Percentiles rank a stretch among this genome's conserved stretches.
Conservation (phyloP, 2,888 invertebrate genomes). For the Epiblema foenella region DNA sequence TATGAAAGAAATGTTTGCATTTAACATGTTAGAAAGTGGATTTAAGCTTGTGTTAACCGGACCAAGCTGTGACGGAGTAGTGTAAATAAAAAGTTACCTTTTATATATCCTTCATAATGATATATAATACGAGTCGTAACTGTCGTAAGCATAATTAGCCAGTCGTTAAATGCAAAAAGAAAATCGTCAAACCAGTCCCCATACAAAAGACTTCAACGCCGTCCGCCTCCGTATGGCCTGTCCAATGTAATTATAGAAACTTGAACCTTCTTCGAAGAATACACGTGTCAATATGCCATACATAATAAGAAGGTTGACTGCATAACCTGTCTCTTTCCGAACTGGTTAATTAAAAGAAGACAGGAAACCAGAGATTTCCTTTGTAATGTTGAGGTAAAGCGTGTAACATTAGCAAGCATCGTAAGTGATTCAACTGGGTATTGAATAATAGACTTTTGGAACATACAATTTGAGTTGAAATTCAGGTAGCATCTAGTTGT, state of each 20-base stretch:
- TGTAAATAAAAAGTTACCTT: too few species aligned
- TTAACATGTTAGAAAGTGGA: too few species aligned
- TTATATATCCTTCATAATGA: not conserved
- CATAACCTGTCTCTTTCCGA: conserved; percentile 26
- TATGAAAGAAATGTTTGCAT: too few species aligned
- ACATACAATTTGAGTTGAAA: not conserved
- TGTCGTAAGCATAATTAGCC: conserved; percentile 11
- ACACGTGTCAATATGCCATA: conserved; percentile 7
- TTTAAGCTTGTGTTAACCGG: too few species aligned
- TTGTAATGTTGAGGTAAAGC: conserved; percentile 18
- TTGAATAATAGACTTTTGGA: not conserved
- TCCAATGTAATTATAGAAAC: not conserved
- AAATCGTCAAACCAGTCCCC: conserved; percentile 36
- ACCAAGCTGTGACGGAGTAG: too few species aligned
- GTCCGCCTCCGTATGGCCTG: conserved; percentile 17
- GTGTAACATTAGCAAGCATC: not conserved
- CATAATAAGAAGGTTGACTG: not conserved
- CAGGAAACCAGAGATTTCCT: conserved; percentile 14
- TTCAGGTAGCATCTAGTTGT: not conserved
- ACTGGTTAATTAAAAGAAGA: conserved; percentile 36
- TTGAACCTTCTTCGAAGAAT: not conserved
- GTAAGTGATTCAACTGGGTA: not conserved
- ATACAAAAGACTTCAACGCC: conserved; percentile 53
- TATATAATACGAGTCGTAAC: not conserved
- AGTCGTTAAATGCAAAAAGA: not conserved